Base-by-base conservation (phyloP, 2,888 invertebrate species). In the Cremastobaeus sp. region DNA sequence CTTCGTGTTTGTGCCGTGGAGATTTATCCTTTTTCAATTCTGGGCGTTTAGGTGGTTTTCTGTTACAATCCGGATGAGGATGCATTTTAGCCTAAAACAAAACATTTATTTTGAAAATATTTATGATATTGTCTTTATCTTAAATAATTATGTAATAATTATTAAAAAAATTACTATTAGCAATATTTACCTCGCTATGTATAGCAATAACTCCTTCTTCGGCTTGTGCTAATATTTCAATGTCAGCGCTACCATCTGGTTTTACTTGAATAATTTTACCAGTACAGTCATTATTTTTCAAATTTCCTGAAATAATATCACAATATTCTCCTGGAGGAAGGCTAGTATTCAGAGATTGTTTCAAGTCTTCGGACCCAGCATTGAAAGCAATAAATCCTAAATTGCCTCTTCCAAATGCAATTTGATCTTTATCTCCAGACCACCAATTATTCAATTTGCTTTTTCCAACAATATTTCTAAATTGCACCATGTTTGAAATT, bases 271-370 rank as follows among this genome's bases (percentile, higher is more conserved):
- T 85, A 0, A 88, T 87, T 78, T 90, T 91, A 18, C 94, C 94
- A 0, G 92, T 92, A 82, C 95, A 95, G 2, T 86, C 82, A 65
- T 89, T 90, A 65, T 90, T 88, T 0, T 83, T 81, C 77, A 89
- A 89, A 5, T 86, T 84, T 3, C 95, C 95, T 12, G 93, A 92
- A 77, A 95, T 94, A 17, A 96, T 89, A 87, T 96, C 96, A 86
- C 96, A 96, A 88, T 97, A 96, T 0, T 81, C 88, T 25, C 96
- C 96, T 48, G 91, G 89, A 1, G 94, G 92, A 21, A 96, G 89
- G 74, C 93, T 93, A 1, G 93, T 94, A 88, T 91, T 85, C 21
- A 94, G 87, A 25, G 82, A 89, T 80, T 90, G 87, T 54, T 90
- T 90, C 30, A 95, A 81, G 75, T 91, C 90, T 81, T 90, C 90